Evolutionary conservation across 2,113 vertebrate genomes (phyloP), one percentile per base, ranked within the genome.

Genomic region (Coreoperca whiteheadi): DNA sequence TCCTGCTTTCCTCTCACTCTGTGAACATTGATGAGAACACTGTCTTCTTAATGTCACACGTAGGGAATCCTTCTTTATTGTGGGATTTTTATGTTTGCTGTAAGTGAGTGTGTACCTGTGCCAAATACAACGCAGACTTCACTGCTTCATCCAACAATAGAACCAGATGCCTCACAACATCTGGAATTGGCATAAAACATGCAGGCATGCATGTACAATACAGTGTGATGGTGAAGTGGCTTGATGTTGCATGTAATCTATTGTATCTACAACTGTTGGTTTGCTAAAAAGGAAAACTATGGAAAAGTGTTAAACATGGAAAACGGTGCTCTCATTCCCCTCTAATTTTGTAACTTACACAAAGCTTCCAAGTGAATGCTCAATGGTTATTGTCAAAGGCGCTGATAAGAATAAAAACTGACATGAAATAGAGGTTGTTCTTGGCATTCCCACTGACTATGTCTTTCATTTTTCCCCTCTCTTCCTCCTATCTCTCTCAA

Each of bases 21-120:
- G 61, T 16, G 39, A 76, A 59, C 66, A 25, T 3, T 8, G 74
- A 74, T 84, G 77, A 76, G 79, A 88, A 88, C 54, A 12, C 4
- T 48, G 14, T 69, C 37, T 8, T 72, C 34, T 2, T 56, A 61
- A 84, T 30, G 48, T 21, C 56, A 81, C 60, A 43, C 0, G 1
- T 61, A 68, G 56, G 30, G 25, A 53, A 64, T n/a, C 63, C 54
- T 73, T 76, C 63, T 74, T 79, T 60, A 70, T 28, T 34, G 50
- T 50, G 28, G 53, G 28, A n/a, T 61, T 54, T 51, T 51, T n/a
- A 39, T 60, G 37, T 75, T 51, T 25, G 63, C 34, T 68, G 6
- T 25, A 20, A 60, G 10, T 8, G 69, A 65, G 51, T 37, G 73
- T 66, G 54, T 32, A 11, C 8, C 20, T 37, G 64, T 43, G 54